Conservation (phyloP, 2,113 vertebrate genomes). For the Cacatua alba region DNA sequence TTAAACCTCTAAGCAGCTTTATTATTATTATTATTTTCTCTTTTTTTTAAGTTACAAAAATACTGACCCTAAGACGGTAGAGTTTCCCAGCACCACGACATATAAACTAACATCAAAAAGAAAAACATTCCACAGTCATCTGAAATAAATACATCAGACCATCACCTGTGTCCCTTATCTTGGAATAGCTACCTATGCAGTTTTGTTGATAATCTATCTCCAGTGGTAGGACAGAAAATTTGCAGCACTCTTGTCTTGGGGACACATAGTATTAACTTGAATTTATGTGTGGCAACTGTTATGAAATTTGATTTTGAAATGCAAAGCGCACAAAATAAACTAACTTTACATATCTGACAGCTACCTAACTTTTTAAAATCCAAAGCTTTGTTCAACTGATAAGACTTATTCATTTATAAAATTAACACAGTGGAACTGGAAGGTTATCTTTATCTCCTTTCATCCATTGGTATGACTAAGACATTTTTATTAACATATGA, state of each 20-base stretch:
- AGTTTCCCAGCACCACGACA: not conserved
- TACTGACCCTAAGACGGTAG: not conserved
- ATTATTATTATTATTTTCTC: not conserved
- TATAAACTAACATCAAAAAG: not conserved
- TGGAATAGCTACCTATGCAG: not conserved
- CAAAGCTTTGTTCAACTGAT: not conserved
- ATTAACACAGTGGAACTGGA: fast-evolving
- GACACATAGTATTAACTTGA: not conserved
- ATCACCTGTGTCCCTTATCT: not conserved
- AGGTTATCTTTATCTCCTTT: not conserved
- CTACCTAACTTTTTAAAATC: not conserved
- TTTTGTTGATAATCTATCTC: not conserved
- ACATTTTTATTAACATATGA: not conserved
- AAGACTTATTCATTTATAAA: not conserved
- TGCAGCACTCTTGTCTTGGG: not conserved
- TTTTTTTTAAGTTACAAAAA: not conserved
- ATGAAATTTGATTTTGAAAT: not conserved
- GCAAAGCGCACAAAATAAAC: not conserved
- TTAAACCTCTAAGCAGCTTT: not conserved
- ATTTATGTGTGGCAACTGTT: not conserved
- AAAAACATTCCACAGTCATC: not conserved
- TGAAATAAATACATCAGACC: not conserved
- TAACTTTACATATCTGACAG: not conserved
- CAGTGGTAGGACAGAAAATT: not conserved
- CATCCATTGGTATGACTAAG: not conserved